Percentiles rank a stretch among this genome's conserved stretches.
phyloP scores from a whole-genome alignment of 2,797 vertebrate genomes.

The Acipenser ruthenus region DNA sequence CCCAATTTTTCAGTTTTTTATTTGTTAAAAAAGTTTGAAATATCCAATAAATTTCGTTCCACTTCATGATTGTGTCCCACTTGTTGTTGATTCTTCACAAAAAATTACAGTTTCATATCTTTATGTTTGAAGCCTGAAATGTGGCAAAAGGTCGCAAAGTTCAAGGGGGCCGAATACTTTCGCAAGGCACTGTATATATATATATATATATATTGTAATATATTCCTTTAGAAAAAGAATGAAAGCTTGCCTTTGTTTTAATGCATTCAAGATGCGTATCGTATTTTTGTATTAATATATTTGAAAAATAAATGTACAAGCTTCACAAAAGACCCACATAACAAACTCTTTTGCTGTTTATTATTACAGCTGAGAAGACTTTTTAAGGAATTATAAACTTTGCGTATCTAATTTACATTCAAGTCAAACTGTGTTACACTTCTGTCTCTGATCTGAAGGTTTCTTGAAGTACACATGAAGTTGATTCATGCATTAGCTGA shows the following conservation, averaged over 20 bases:
- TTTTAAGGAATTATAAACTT: conserved; percentile 52
- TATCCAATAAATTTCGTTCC: no score
- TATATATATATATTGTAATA: no score
- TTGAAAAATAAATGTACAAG: conserved; percentile 2
- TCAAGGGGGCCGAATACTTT: no score
- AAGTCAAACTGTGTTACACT: conserved; percentile 51
- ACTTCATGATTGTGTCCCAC: no score
- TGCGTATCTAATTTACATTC: conserved; percentile 49
- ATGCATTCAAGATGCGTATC: conserved; percentile 21
- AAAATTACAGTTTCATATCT: no score
- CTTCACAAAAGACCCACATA: not conserved
- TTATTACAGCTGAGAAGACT: conserved; percentile 65
- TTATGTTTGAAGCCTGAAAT: no score
- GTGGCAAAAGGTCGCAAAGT: no score
- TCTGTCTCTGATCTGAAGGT: conserved; percentile 48
- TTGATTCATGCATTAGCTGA: conserved; percentile 2
- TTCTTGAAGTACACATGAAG: conserved; percentile 29
- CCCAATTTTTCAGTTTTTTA: no score
- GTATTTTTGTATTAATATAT: conserved; percentile 21
- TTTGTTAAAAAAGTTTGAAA: no score
- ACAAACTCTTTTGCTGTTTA: conserved; percentile 18
- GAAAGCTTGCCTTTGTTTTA: not conserved
- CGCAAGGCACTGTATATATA: no score
- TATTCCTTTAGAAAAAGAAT: no score
- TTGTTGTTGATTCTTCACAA: no score